These are phyloP conservation scores for Lates calcarifer DNA, from an alignment of 2,113 vertebrate genomes.

Conservation along the genomic window DNA sequence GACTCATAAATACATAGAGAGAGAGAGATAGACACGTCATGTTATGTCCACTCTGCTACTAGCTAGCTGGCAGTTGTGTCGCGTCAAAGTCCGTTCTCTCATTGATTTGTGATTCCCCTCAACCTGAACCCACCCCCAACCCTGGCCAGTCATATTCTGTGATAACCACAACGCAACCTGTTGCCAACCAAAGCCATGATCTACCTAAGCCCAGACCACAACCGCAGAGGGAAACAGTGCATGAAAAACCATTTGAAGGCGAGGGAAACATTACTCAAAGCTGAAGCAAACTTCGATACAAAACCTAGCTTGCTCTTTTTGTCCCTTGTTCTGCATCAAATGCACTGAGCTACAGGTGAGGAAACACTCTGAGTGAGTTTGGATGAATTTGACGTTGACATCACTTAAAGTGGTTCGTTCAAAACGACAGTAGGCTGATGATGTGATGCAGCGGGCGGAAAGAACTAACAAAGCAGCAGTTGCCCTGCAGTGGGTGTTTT, in stretches of 20 bases:
- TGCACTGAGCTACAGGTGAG: not conserved
- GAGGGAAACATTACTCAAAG: not conserved
- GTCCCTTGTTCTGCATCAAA: not conserved
- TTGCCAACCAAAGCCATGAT: not conserved
- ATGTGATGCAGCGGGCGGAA: constrained; percentile 14
- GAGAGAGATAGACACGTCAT: too few species aligned
- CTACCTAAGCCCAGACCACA: not conserved
- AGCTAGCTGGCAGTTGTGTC: not conserved
- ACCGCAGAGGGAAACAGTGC: not conserved
- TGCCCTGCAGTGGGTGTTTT: constrained; percentile 2
- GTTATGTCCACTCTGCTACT: not conserved
- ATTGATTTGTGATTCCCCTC: not conserved
- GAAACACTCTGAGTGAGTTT: not conserved
- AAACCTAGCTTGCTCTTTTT: not conserved
- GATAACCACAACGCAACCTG: not conserved
- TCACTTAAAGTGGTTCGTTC: constrained; percentile 33
- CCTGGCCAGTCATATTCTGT: too few species aligned
- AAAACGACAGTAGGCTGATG: constrained; percentile 2
- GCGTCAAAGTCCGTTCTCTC: not conserved
- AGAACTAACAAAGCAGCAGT: not conserved
- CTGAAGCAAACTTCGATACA: not conserved
- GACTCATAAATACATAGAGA: too few species aligned
- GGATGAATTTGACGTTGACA: constrained; percentile 27
- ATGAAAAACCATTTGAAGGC: not conserved
- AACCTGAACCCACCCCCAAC: not conserved